Evolutionary conservation across 2,888 invertebrate genomes (phyloP).

Genomic region (Thymelicus sylvestris): DNA sequence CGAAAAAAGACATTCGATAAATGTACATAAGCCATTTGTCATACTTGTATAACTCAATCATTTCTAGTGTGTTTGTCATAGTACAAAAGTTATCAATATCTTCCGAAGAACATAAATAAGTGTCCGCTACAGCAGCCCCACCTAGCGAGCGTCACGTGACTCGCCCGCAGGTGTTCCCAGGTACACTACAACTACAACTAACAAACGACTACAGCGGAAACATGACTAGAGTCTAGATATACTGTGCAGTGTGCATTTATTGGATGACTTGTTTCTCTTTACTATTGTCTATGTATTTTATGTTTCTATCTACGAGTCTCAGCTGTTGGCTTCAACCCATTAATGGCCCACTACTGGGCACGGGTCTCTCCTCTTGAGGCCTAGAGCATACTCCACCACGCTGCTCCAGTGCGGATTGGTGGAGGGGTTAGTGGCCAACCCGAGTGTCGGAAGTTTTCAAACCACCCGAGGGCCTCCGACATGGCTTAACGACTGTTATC

Average conservation of each 20-base stretch:
- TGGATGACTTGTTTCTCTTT: neutral
- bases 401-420: too few relatives aligned
- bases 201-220: conserved; percentile 1
- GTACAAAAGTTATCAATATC: neutral
- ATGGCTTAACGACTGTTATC: too few relatives aligned
- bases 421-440: too few relatives aligned
- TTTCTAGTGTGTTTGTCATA: neutral
- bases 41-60: neutral
- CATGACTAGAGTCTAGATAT: neutral
- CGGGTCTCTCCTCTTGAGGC: too few relatives aligned
- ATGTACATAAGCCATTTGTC: neutral
- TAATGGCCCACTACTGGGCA: too few relatives aligned
- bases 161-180: conserved; percentile 20
- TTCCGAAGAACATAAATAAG: neutral
- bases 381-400: too few relatives aligned
- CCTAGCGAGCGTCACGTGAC: conserved; percentile 4
- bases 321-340: too few relatives aligned
- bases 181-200: neutral
- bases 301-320: too few relatives aligned
- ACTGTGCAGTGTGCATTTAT: neutral
- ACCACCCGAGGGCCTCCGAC: too few relatives aligned
- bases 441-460: too few relatives aligned
- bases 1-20: too few relatives aligned
- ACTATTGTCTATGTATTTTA: too few relatives aligned
- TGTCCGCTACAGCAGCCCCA: neutral